phyloP scores from a whole-genome alignment of 2,797 vertebrate genomes.

The Sparus aurata region DNA sequence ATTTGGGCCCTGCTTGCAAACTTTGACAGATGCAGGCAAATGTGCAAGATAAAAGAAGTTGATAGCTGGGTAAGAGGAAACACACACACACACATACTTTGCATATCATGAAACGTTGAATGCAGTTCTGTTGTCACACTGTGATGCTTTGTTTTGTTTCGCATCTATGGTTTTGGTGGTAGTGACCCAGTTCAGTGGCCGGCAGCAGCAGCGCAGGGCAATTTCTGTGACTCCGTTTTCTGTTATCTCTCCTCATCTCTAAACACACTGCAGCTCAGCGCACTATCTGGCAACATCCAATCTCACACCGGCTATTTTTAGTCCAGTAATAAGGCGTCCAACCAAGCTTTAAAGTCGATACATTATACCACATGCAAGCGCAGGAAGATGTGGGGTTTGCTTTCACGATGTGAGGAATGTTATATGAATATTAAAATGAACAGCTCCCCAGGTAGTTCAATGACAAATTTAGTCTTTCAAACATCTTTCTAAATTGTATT shows the following conservation, averaged over 20 bases:
- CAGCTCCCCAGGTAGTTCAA: no score
- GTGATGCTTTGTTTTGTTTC: conserved; percentile 15
- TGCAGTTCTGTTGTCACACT: neutral
- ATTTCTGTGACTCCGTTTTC: conserved; percentile 50
- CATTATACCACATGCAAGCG: conserved; percentile 24
- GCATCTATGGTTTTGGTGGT: conserved; percentile 22
- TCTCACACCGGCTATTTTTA: conserved; percentile 68
- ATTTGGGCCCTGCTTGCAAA: neutral
- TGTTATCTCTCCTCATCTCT: conserved; percentile 67
- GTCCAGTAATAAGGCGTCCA: conserved; percentile 45
- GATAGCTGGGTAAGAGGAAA: neutral
- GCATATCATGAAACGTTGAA: neutral
- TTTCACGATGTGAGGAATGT: neutral
- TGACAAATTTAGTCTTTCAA: no score
- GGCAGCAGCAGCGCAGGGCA: conserved; percentile 33
- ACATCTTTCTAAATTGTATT: neutral
- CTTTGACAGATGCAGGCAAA: neutral
- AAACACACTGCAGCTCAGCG: conserved; percentile 54
- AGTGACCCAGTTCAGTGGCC: conserved; percentile 62
- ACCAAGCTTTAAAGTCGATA: conserved; percentile 1
- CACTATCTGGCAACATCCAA: conserved; percentile 43
- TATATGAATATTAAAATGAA: neutral
- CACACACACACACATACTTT: neutral
- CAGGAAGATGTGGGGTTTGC: neutral
- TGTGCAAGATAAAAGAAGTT: neutral